Evolutionary conservation across 2,113 vertebrate genomes (phyloP), one percentile per base, ranked within the genome.

Genomic region (Chaetorhynchus papuensis): DNA sequence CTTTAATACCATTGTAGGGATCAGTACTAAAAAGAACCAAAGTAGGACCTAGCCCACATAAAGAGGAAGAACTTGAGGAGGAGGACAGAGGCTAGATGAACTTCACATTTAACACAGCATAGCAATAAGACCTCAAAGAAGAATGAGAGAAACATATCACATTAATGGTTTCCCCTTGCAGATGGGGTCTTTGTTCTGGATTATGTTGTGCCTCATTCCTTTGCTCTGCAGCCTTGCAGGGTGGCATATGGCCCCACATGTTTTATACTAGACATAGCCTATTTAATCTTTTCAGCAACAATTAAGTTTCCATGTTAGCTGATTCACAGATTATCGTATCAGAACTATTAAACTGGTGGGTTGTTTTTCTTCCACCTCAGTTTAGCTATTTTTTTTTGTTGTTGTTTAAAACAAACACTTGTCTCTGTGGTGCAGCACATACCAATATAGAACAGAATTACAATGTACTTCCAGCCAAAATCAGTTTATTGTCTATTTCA

Each of bases 401-500:
- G 92, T 98, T 97, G 96, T 97, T 98, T 98, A 97, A 98, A 98
- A 97, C 96, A 98, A 97, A 97, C 96, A 97, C 97, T 97, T 80
- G 56, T 97, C 96, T 97, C 97, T 97, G 86, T 96, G 96, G 97
- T 92, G 86, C 90, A 95, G 94, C 97, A 97, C 95, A 90, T 93
- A 97, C 97, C 97, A 98, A 97, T 98, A 97, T 97, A 98, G 97
- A 97, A 96, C 95, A 98, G 97, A 98, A 98, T 98, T 98, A 98
- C 97, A 97, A 97, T 97, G 97, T 96, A 98, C 97, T 98, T 97
- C 95, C 95, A 98, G 97, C 97, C 97, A 98, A 98, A 98, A 98
- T 97, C 97, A 95, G 96, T 98, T 98, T 98, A 98, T 98, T 97
- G 97, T 98, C 97, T 97, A 97, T 98, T 98, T 98, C 97, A 97